phyloP scores from a whole-genome alignment of 1,140 invertebrate genomes.

The Camponotus pennsylvanicus region DNA sequence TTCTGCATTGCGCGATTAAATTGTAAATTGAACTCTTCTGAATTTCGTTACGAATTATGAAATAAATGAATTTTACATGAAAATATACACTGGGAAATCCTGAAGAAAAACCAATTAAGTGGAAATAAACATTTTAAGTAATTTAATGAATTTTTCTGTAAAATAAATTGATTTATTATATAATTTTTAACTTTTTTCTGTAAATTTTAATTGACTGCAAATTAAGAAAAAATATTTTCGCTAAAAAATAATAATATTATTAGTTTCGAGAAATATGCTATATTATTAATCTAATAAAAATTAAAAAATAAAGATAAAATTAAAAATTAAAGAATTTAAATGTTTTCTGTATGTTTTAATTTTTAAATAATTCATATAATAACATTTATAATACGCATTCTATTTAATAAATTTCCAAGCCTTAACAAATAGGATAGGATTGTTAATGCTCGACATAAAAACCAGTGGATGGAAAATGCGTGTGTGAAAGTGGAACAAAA shows the following conservation, averaged over 20 bases:
- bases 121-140: neutral
- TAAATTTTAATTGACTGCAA: neutral
- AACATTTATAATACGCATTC: neutral
- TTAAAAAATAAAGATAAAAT: neutral
- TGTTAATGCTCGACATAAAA: constrained; percentile 6
- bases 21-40: too few species aligned
- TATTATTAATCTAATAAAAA: neutral
- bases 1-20: too few species aligned
- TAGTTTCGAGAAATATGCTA: neutral
- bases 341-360: neutral
- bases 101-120: neutral
- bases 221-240: constrained; percentile 1
- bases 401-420: constrained; percentile 10
- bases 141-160: neutral
- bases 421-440: constrained; percentile 55
- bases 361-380: neutral
- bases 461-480: neutral
- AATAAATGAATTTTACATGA: too few species aligned
- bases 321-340: neutral
- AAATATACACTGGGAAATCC: neutral
- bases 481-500: constrained; percentile 62
- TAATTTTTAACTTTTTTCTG: neutral
- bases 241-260: neutral
- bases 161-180: neutral
- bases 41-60: too few species aligned